Conservation (phyloP, 35 echinoderm and acorn worm genomes). For the Strongylocentrotus purpuratus region DNA sequence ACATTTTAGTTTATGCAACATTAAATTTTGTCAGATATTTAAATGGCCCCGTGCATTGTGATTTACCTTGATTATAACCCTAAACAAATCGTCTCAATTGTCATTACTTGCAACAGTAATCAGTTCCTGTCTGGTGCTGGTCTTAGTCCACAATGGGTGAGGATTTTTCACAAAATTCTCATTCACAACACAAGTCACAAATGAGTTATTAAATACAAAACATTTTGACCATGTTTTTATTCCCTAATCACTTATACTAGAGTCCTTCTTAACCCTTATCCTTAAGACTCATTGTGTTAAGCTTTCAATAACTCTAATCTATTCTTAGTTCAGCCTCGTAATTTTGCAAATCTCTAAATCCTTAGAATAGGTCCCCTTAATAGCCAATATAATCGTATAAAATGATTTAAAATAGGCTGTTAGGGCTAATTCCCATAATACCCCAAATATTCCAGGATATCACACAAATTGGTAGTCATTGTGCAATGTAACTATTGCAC, state of each 20-base stretch:
- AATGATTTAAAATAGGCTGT: neutral
- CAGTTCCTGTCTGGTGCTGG: too few relatives aligned
- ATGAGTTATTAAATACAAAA: neutral
- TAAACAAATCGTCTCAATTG: too few relatives aligned
- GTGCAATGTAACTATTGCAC: too few relatives aligned
- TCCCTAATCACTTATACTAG: neutral
- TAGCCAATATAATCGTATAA: neutral
- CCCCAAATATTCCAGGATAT: neutral
- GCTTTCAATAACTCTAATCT: neutral
- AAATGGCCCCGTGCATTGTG: too few relatives aligned
- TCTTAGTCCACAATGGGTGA: too few relatives aligned
- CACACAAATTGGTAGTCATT: neutral
- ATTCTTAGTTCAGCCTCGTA: neutral
- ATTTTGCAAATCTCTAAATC: neutral
- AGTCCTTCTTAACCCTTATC: too few relatives aligned
- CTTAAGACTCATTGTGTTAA: too few relatives aligned
- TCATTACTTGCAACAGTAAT: too few relatives aligned
- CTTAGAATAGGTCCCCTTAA: neutral
- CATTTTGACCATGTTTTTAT: neutral
- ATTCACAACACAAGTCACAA: neutral
- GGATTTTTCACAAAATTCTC: too few relatives aligned
- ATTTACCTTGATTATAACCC: too few relatives aligned
- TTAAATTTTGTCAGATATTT: too few relatives aligned
- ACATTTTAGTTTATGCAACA: too few relatives aligned
- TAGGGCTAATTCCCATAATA: neutral